Evolutionary conservation across 1,140 invertebrate genomes (phyloP), one percentile per base, ranked within the genome.

Genomic region (Brachionus rotundiformis): DNA sequence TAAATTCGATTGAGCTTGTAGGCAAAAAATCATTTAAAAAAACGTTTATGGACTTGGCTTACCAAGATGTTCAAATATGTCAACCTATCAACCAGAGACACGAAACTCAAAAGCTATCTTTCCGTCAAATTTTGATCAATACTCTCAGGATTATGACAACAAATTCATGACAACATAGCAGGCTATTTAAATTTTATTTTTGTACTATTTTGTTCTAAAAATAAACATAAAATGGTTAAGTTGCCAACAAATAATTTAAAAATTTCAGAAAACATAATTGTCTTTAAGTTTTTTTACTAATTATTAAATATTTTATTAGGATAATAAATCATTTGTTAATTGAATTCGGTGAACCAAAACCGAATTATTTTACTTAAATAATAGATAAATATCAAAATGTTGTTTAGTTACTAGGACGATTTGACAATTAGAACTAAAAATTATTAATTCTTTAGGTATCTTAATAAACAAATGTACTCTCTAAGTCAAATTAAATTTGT

Each of bases 131-230:
- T 54, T 54, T 19, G 23, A 54, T 54, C 8, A 23, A 54, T 54
- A 54, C 47, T 54, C 47, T 54, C 4, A 54, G 47, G n/a, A 54
- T 54, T 54, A 54, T 54, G 47, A 54, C 47, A 54, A 54, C n/a
- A 54, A 54, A 19, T 54, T 54, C 47, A 54, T 54, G 47, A 54
- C 47, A 54, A 54, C 7, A 54, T 19, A 54, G 16, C 47, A 54
- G 47, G 47, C 47, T 54, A 54, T 54, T 54, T 54, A 54, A 54
- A 54, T 54, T 54, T 8, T 54, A 23, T 25, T 54, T 23, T 54
- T 54, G 0, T 25, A 54, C 16, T 7, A 1, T 54, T 49, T 25
- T 3, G 16, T 54, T n/a, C n/a, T n/a, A n/a, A n/a, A n/a, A n/a
- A n/a, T n/a, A n/a, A n/a, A n/a, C n/a, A n/a, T n/a, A n/a, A n/a